Evolutionary conservation across 2,888 invertebrate genomes (phyloP).

Genomic region (Parnassius apollo): DNA sequence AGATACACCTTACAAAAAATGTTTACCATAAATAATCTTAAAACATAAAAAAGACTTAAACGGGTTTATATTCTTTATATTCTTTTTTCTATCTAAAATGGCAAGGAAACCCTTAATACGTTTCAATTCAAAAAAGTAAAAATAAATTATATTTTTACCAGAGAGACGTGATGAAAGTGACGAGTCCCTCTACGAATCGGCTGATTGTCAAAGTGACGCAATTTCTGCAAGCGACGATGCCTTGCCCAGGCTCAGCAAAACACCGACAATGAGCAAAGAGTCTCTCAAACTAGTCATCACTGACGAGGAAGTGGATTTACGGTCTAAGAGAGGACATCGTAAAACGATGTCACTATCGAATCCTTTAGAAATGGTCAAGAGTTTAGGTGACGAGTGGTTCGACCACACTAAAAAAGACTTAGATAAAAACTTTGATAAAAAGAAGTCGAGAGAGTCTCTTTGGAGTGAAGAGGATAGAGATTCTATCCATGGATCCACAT

Average conservation of each 20-base stretch:
- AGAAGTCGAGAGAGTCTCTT: constrained; percentile 73
- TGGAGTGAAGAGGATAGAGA: constrained; percentile 76
- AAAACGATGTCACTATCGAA: constrained; percentile 77
- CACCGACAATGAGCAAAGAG: constrained; percentile 73
- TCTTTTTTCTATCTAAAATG: constrained; percentile 14
- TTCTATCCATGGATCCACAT: constrained; percentile 63
- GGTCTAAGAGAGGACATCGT: constrained; percentile 65
- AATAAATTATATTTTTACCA: constrained; percentile 39
- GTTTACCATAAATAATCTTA: too few species aligned
- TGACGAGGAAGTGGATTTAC: constrained; percentile 69
- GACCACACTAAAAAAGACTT: constrained; percentile 62
- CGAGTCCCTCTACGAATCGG: constrained; percentile 74
- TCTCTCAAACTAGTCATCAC: constrained; percentile 72
- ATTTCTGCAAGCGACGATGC: constrained; percentile 73
- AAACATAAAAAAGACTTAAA: neutral
- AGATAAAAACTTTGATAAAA: constrained; percentile 66
- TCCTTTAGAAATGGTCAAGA: constrained; percentile 72
- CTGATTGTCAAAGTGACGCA: constrained; percentile 71
- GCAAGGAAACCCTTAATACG: constrained; percentile 30
- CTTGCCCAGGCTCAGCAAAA: constrained; percentile 60
- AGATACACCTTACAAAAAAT: too few species aligned
- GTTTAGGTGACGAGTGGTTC: constrained; percentile 73
- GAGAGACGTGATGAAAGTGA: constrained; percentile 75
- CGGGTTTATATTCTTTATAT: neutral
- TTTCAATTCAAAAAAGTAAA: constrained; percentile 6